phyloP scores from a whole-genome alignment of 64 coral and sea anemone genomes.

The Montipora cactus region DNA sequence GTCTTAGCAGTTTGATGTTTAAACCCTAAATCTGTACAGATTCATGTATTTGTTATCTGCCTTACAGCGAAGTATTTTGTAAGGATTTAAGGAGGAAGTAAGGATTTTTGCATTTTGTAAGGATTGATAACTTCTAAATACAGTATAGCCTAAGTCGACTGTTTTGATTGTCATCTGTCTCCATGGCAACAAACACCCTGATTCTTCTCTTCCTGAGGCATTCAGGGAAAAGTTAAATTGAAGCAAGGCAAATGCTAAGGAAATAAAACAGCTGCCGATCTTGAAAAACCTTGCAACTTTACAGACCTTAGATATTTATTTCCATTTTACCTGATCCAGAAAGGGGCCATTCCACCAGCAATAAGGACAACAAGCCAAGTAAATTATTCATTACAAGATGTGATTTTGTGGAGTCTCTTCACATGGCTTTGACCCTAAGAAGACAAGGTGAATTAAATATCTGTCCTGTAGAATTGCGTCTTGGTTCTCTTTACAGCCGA shows the following conservation, averaged over 20 bases:
- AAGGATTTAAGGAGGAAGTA: no score
- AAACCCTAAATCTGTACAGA: no score
- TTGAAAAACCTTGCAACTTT: not conserved
- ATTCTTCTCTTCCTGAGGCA: no score
- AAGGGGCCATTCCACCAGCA: constrained; percentile 50
- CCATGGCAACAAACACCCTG: not conserved
- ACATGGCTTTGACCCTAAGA: constrained; percentile 33
- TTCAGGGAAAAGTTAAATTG: not conserved
- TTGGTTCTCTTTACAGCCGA: not conserved
- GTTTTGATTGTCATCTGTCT: not conserved
- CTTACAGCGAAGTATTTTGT: no score
- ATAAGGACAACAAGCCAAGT: constrained; percentile 38
- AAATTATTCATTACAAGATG: constrained; percentile 43
- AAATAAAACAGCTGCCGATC: not conserved
- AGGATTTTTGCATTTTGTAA: no score
- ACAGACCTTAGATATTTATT: not conserved
- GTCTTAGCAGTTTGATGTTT: no score
- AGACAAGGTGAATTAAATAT: not conserved
- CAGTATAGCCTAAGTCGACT: not conserved
- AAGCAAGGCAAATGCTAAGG: no score
- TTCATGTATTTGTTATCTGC: no score
- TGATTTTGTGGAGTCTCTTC: constrained; percentile 11
- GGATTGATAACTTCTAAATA: not conserved
- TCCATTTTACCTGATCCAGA: constrained; percentile 36
- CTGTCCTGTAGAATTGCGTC: not conserved